Evolutionary conservation across 2,797 vertebrate genomes (phyloP).

Genomic region (Phoebastria nigripes): DNA sequence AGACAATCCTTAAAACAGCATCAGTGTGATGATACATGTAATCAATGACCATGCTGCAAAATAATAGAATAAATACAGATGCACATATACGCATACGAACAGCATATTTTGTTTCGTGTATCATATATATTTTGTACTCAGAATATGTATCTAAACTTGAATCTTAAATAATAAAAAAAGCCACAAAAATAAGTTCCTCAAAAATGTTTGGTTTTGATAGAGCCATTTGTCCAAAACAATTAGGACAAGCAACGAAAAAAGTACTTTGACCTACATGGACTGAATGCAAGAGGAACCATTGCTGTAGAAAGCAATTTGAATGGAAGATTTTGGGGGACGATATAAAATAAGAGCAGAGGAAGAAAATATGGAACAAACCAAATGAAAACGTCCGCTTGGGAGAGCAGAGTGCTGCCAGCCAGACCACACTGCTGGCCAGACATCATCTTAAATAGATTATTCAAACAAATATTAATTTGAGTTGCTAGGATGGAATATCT

Average conservation of each 20-base stretch:
- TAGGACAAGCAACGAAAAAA: background rate
- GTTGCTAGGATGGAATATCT: conserved; percentile 75
- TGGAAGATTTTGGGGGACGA: background rate
- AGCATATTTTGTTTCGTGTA: background rate
- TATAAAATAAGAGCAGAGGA: conserved; percentile 40
- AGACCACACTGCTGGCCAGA: conserved; percentile 73
- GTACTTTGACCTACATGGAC: background rate
- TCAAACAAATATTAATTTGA: conserved; percentile 74
- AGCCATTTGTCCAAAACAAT: background rate
- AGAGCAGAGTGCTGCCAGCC: conserved; percentile 47
- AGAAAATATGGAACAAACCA: conserved; percentile 49
- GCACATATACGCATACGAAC: background rate
- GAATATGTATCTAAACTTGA: background rate
- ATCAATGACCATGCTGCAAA: background rate
- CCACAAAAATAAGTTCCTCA: background rate
- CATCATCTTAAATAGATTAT: conserved; percentile 68
- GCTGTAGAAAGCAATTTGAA: background rate
- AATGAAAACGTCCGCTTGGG: conserved; percentile 41
- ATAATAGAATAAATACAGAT: background rate
- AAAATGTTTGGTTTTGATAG: background rate
- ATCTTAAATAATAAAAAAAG: background rate
- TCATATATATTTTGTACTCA: background rate
- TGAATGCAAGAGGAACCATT: background rate
- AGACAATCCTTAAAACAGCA: background rate
- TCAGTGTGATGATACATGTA: background rate